A percentile compares a stretch with the other conserved stretches of the same genome.
phyloP scores from a whole-genome alignment of 2,888 invertebrate species.

The Drymonia ruficornis region DNA sequence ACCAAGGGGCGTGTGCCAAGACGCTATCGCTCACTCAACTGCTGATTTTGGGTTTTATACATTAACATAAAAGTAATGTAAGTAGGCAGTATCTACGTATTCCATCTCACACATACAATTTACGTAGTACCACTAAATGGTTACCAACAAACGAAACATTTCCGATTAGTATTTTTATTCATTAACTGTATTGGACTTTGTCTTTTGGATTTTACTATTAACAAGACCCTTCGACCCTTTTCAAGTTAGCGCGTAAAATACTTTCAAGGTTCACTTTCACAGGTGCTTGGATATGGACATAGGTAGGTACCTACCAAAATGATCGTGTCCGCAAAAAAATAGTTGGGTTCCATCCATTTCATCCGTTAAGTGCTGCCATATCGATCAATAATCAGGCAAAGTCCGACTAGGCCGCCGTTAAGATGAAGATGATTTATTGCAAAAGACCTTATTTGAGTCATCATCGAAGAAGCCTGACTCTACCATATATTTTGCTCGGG shows the following conservation, averaged over 20 bases:
- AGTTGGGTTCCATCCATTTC: neutral
- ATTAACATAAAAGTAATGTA: conserved; percentile 1
- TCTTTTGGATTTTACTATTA: too few species aligned
- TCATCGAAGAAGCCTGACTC: neutral
- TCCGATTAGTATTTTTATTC: too few species aligned
- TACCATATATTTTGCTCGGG: neutral
- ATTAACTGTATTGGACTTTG: too few species aligned
- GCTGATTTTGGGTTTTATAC: conserved; percentile 16
- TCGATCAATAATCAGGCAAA: conserved; percentile 2
- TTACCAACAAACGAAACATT: too few species aligned
- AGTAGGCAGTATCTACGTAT: neutral
- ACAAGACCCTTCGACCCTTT: neutral
- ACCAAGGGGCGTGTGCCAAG: conserved; percentile 18
- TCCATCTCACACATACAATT: too few species aligned
- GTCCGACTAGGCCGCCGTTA: conserved; percentile 1
- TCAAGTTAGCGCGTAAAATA: neutral
- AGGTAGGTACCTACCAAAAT: neutral
- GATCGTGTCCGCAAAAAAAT: neutral
- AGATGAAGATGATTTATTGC: conserved; percentile 6
- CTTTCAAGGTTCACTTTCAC: neutral
- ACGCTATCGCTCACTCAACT: conserved; percentile 14
- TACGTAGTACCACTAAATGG: too few species aligned
- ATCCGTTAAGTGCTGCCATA: conserved; percentile 1
- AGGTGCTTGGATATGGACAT: neutral
- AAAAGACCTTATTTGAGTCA: neutral